phyloP scores from a whole-genome alignment of 2,797 vertebrate genomes.

The Darevskia mixta region DNA sequence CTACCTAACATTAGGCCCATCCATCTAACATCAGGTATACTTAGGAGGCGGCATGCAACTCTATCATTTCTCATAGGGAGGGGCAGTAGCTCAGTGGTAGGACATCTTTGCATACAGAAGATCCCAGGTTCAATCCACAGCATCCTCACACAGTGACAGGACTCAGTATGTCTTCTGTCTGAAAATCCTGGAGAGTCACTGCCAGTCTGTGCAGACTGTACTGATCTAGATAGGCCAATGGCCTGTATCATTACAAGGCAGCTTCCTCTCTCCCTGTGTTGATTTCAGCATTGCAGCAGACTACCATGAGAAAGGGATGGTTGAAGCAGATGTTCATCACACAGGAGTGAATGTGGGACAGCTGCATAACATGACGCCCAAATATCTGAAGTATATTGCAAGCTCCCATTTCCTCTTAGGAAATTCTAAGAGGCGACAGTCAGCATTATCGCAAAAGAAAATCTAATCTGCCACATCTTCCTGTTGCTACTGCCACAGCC shows the following conservation, averaged over 20 bases:
- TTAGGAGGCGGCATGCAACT: no score
- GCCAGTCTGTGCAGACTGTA: no score
- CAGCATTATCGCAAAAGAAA: background rate
- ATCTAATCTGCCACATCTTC: background rate
- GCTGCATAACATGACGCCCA: background rate
- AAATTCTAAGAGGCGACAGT: background rate
- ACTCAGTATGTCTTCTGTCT: no score
- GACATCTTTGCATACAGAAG: background rate
- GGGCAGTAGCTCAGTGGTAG: background rate
- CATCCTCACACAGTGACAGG: no score
- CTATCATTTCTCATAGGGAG: background rate
- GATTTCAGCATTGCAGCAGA: background rate
- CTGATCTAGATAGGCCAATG: no score
- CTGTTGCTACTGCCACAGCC: background rate
- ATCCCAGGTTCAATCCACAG: background rate
- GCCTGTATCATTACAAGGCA: background rate
- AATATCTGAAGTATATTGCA: background rate
- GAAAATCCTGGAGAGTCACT: background rate
- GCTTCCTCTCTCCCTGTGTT: background rate
- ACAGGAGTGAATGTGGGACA: background rate
- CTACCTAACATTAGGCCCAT: no score
- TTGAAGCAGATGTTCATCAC: background rate
- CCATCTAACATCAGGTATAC: no score
- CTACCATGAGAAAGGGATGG: background rate
- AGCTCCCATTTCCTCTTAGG: background rate